These are phyloP conservation scores for Ictidomys tridecemlineatus DNA, from an alignment of 2,113 vertebrate species.

Conservation along the genomic window DNA sequence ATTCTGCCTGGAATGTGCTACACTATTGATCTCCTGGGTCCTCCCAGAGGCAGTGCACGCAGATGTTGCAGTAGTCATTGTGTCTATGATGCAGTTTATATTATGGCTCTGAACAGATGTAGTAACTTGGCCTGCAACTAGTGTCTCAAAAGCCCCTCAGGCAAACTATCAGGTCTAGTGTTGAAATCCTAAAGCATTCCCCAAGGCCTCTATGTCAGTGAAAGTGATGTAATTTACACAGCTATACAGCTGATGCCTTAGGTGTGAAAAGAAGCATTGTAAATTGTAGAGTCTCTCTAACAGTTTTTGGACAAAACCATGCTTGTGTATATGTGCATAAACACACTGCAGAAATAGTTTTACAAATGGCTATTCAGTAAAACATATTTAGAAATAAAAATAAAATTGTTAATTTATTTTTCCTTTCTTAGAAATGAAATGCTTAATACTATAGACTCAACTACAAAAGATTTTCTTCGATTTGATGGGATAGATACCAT, in stretches of 20 bases:
- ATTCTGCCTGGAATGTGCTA: not conserved
- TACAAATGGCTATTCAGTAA: not conserved
- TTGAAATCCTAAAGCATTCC: not conserved
- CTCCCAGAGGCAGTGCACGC: not conserved
- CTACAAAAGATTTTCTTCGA: conserved; percentile 32
- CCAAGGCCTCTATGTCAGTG: not conserved
- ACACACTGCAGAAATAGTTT: not conserved
- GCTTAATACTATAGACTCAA: conserved; percentile 37
- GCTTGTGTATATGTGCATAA: not conserved
- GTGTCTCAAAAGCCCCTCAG: not conserved
- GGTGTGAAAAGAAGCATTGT: not conserved
- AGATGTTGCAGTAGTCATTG: not conserved
- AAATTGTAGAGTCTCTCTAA: not conserved
- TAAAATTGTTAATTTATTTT: conserved; percentile 52
- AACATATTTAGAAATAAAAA: conserved; percentile 49
- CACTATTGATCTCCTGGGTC: not conserved
- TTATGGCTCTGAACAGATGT: conserved; percentile 34
- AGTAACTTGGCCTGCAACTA: not conserved
- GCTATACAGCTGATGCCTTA: not conserved
- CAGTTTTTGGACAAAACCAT: not conserved
- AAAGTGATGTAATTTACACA: not conserved
- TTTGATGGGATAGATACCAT: conserved; percentile 36
- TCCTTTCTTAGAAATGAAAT: conserved; percentile 55
- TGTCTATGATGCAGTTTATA: not conserved
- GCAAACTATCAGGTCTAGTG: not conserved